Percentiles rank a stretch among this genome's conserved stretches.
Evolutionary conservation across 2,888 invertebrate species (phyloP).

Genomic region (Cataglyphis livida): DNA sequence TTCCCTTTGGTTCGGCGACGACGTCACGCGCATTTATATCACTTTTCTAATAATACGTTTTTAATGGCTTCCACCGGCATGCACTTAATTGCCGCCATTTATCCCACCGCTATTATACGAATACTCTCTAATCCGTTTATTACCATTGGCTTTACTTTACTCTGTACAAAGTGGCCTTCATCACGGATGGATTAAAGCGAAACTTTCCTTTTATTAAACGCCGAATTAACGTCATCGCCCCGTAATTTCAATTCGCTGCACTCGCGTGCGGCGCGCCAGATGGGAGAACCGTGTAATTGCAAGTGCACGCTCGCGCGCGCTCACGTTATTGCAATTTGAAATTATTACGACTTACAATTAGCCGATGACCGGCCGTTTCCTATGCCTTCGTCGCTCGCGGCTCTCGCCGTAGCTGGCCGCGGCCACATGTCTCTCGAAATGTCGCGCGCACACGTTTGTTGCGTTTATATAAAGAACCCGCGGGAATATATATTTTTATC

Average conservation of each 20-base stretch:
- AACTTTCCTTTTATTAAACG: slow-evolving; percentile 71
- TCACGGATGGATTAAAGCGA: slow-evolving; percentile 70
- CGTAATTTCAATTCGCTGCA: slow-evolving; percentile 50
- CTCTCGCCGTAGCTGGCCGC: not conserved
- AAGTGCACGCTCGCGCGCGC: slow-evolving; percentile 41
- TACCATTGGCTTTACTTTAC: slow-evolving; percentile 71
- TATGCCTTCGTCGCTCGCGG: slow-evolving; percentile 3
- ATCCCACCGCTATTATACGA: slow-evolving; percentile 74
- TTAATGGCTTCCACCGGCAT: slow-evolving; percentile 67
- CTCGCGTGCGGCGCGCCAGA: slow-evolving; percentile 50
- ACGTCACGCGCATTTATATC: slow-evolving; percentile 61
- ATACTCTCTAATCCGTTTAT: slow-evolving; percentile 75
- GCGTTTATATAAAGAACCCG: not conserved
- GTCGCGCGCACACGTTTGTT: not conserved
- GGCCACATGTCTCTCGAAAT: not conserved
- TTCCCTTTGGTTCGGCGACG: slow-evolving; percentile 24
- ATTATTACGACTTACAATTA: slow-evolving; percentile 55
- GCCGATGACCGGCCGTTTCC: slow-evolving; percentile 37
- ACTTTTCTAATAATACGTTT: slow-evolving; percentile 74
- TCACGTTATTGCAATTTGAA: slow-evolving; percentile 48
- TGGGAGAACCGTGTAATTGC: slow-evolving; percentile 49
- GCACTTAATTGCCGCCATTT: slow-evolving; percentile 72
- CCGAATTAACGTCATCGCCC: slow-evolving; percentile 68
- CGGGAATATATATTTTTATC: no score
- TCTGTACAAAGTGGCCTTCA: slow-evolving; percentile 69